Base-by-base conservation (phyloP, 2,888 invertebrate genomes). In the Malthinus seriepunctatus region DNA sequence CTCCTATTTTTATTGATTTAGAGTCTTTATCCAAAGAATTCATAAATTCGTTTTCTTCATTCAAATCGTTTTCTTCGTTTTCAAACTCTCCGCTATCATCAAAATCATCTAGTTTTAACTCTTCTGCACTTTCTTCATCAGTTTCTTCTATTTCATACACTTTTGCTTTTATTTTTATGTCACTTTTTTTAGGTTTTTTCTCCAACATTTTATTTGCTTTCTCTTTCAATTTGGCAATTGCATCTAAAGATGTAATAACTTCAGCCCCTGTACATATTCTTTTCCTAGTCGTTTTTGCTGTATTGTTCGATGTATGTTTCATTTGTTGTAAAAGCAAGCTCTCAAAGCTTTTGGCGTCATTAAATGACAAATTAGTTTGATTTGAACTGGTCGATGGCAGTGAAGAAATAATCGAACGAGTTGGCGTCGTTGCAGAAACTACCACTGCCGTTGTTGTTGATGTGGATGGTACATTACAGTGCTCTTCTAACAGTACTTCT, bases 251-350 rank as follows among this genome's bases (percentile, higher is more conserved):
- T 31, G 48, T 55, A 39, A 55, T 48, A 31, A 55, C 33, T 49
- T 55, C 48, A 15, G 55, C 38, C 10, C 55, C 33, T 49, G 38
- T 34, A 55, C 54, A 47, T 39, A 55, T 39, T 10, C 38, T 37
- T 38, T 38, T 38, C 38, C 38, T 38, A 8, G 8, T 14, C 14
- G n/a, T 39, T 49, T 46, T 47, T 14, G 32, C 48, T 31, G 14
- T 10, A n/a, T n/a, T n/a, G 48, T 48, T 55, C 32, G 49, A 14
- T 32, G 15, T 46, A 12, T 49, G 14, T 39, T 55, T 55, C 14
- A 55, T 7, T 8, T 55, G 48, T 47, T 55, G 48, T 39, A 44
- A 44, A 38, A 51, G 14, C 6, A 51, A 14, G 33, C 9, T 33
- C 14, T 51, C 51, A 52, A 52, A 52, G 12, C 23, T 23, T 23